Evolutionary conservation across 2,888 invertebrate genomes (phyloP).

Genomic region (Adelphocoris suturalis): DNA sequence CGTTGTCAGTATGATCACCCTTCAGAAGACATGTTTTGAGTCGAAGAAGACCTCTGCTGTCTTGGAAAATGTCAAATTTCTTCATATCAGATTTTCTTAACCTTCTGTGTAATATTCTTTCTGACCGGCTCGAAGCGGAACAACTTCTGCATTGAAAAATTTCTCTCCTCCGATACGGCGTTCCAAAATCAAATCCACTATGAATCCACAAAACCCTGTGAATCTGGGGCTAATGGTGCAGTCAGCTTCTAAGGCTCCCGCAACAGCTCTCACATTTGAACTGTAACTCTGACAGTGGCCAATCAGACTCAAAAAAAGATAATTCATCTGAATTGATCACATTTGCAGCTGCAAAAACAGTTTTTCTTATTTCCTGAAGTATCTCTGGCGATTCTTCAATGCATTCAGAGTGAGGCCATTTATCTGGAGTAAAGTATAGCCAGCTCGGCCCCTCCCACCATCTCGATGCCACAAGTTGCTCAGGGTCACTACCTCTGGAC

Average conservation of each 20-base stretch:
- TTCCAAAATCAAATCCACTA: background rate
- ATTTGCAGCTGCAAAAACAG: background rate
- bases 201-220: background rate
- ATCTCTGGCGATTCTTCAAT: background rate
- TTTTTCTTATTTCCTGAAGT: slow-evolving; percentile 25
- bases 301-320: background rate
- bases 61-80: slow-evolving; percentile 20
- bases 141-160: slow-evolving; percentile 51
- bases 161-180: slow-evolving; percentile 5
- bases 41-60: slow-evolving; percentile 22
- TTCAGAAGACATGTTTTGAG: slow-evolving; percentile 53
- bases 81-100: slow-evolving; percentile 3
- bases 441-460: slow-evolving; percentile 68
- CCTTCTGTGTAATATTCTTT: slow-evolving; percentile 39
- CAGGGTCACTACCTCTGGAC: slow-evolving; percentile 66
- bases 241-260: slow-evolving; percentile 7
- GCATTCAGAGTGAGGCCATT: slow-evolving; percentile 4
- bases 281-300: slow-evolving; percentile 28
- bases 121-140: background rate
- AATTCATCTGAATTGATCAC: background rate
- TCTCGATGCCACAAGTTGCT: slow-evolving; percentile 39
- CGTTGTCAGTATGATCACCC: slow-evolving; percentile 4
- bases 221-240: background rate
- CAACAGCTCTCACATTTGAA: slow-evolving; percentile 50
- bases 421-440: background rate